Evolutionary conservation across 2,797 vertebrate species (phyloP).

Genomic region (Brotula barbata): DNA sequence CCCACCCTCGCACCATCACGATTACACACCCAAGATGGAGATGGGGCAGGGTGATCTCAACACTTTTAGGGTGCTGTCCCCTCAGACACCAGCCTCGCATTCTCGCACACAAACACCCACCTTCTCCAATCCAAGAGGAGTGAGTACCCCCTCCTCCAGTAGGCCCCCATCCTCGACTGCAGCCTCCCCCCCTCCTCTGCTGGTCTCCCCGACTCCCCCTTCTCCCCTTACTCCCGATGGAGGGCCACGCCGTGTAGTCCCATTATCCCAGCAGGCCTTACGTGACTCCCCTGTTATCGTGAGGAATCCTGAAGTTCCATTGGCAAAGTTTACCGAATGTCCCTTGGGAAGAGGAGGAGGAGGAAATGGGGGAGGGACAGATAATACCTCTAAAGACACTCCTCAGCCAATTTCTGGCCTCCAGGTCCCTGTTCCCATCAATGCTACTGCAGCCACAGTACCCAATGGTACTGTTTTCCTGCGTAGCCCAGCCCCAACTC

Average conservation of each 20-base stretch:
- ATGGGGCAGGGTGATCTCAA: constrained; percentile 72
- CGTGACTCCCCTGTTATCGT: constrained; percentile 91
- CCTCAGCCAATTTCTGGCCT: constrained; percentile 73
- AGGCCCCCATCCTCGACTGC: constrained; percentile 79
- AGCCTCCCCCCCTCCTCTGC: constrained; percentile 81
- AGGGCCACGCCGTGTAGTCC: constrained; percentile 80
- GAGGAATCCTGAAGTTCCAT: constrained; percentile 88
- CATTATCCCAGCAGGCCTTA: constrained; percentile 80
- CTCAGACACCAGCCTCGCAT: constrained; percentile 74
- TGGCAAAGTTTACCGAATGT: constrained; percentile 79
- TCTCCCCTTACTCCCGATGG: constrained; percentile 84
- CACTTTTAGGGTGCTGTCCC: constrained; percentile 83
- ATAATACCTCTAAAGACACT: constrained; percentile 65
- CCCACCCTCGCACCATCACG: constrained; percentile 80
- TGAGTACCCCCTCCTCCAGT: constrained; percentile 67
- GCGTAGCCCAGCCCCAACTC: constrained; percentile 77
- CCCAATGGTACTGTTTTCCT: constrained; percentile 77
- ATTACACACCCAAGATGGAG: constrained; percentile 84
- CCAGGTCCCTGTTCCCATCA: constrained; percentile 85
- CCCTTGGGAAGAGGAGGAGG: constrained; percentile 66
- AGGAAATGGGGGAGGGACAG: constrained; percentile 44
- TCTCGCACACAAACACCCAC: constrained; percentile 72
- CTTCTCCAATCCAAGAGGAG: constrained; percentile 73
- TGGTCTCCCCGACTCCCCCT: constrained; percentile 83
- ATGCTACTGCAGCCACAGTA: constrained; percentile 75